These are phyloP conservation scores for Mirza zaza DNA, from an alignment of 2,113 vertebrate genomes.

Conservation along the genomic window DNA sequence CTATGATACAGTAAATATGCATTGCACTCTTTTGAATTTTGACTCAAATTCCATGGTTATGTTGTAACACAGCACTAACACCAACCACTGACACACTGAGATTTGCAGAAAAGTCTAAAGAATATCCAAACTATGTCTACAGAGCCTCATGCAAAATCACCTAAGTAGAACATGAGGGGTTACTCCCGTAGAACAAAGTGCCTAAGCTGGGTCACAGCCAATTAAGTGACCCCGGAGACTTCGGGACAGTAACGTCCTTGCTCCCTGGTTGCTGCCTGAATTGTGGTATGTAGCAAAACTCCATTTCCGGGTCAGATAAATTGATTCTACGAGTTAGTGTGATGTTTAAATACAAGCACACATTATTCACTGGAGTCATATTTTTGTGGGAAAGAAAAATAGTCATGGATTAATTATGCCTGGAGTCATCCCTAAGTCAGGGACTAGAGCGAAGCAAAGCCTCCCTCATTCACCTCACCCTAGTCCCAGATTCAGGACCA, in stretches of 20 bases:
- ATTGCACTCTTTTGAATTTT: conserved; percentile 13
- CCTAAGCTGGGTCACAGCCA: background rate
- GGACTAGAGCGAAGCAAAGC: background rate
- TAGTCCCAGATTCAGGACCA: background rate
- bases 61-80: background rate
- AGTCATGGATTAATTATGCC: background rate
- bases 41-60: background rate
- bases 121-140: background rate
- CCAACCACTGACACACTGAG: background rate
- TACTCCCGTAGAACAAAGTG: background rate
- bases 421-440: background rate
- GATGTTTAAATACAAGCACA: background rate
- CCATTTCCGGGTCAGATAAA: background rate
- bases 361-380: background rate
- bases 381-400: background rate
- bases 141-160: background rate
- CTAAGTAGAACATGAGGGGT: background rate
- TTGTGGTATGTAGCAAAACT: background rate
- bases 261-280: background rate
- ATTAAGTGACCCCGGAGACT: background rate
- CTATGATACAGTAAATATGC: background rate
- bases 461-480: background rate
- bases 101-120: background rate
- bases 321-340: background rate
- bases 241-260: background rate